These are phyloP conservation scores for Porites evermanni DNA, from an alignment of 92 coral and sea anemone genomes.

Conservation along the genomic window DNA sequence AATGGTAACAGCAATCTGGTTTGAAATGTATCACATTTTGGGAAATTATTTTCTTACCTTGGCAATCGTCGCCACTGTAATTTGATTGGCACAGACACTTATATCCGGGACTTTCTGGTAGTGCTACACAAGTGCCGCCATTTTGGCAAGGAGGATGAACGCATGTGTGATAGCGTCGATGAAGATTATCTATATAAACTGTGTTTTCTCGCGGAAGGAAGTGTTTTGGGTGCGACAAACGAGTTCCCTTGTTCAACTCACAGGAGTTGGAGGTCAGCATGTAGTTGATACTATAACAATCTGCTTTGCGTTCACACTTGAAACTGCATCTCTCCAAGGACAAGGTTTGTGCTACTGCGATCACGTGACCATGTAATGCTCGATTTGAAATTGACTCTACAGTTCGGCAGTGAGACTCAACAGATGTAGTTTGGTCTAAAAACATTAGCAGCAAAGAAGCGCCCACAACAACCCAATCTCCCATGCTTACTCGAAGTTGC, in stretches of 20 bases:
- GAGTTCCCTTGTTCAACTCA: constrained; percentile 73
- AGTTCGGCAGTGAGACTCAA: constrained; percentile 13
- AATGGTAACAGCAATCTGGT: no score
- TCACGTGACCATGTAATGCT: constrained; percentile 57
- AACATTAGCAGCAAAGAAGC: background rate
- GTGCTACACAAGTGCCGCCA: constrained; percentile 65
- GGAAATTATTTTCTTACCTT: constrained; percentile 39
- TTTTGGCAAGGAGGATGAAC: constrained; percentile 70
- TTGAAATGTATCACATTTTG: background rate
- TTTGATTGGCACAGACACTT: constrained; percentile 64
- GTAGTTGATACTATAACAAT: constrained; percentile 76
- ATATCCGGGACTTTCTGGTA: constrained; percentile 75
- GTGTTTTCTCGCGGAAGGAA: constrained; percentile 59
- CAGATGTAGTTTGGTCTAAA: constrained; percentile 2
- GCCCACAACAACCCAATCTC: background rate
- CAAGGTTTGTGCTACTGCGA: constrained; percentile 28
- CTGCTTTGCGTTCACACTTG: constrained; percentile 62
- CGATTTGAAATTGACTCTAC: constrained; percentile 66
- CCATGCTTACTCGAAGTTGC: background rate
- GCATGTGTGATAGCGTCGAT: constrained; percentile 74
- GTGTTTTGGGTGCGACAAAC: constrained; percentile 64
- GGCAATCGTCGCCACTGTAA: constrained; percentile 66
- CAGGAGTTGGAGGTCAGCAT: constrained; percentile 49
- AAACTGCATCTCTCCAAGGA: constrained; percentile 55
- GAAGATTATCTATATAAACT: constrained; percentile 72